Evolutionary conservation across 2,888 invertebrate species (phyloP), one percentile per base, ranked within the genome.

Genomic region (Chalcosyrphus nemorum): DNA sequence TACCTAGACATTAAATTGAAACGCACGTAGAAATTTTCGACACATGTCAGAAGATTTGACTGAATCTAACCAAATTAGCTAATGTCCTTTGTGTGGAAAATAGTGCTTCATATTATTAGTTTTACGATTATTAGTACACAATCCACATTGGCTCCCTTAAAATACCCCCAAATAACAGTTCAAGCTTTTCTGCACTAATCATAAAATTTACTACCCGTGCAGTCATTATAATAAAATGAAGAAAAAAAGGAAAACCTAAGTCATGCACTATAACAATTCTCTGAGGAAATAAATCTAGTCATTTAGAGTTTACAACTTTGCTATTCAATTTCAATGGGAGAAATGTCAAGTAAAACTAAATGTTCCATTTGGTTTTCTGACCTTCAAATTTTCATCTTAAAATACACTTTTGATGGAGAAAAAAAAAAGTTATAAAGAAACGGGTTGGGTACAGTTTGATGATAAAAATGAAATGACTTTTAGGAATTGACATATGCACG

Each of bases 251-350:
- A n/a, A 45, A 45, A 17, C 17, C 7, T 17, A 9, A 19, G 47
- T 24, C 24, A 50, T 21, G 50, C 24, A 19, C 13, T 50, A n/a
- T 50, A 11, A 50, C 50, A 27, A 24, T 50, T 50, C 50, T 24
- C 50, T 6, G 24, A 24, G 24, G n/a, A 50, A 50, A 50, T 50
- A 50, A 50, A 50, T 50, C 13, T 24, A 21, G 50, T 50, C 50
- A 50, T 24, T 50, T 24, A 24, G n/a, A 6, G 45, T 45, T 45
- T 45, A 45, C 11, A 45, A 19, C 19, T 45, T 11, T 45, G 19
- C 45, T 45, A 19, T 17, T 45, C 45, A 45, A 50, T 24, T 27
- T 50, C 13, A 27, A 50, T 27, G 24, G 11, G 3, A n/a, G n/a
- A 11, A 45, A 19, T 45, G 17, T 45, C 43, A 43, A 17, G 6